phyloP scores from a whole-genome alignment of 2,888 invertebrate genomes.

The Sminthurinus aureus region DNA sequence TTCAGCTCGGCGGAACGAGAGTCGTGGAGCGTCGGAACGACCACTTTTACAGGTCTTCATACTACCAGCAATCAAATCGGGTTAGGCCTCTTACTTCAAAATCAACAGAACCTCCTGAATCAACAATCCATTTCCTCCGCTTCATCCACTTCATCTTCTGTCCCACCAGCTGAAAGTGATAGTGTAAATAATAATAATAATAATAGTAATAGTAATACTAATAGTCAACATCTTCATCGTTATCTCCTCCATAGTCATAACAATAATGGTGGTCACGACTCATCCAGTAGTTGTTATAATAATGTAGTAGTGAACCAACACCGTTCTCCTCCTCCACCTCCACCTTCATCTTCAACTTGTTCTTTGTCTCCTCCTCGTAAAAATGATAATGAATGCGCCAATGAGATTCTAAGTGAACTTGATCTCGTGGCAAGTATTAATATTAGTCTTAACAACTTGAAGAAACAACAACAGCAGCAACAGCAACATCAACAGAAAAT shows the following conservation, averaged over 20 bases:
- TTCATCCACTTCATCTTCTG: background rate
- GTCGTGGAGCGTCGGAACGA: slow-evolving; percentile 20
- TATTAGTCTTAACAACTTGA: slow-evolving; percentile 36
- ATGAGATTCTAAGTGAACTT: slow-evolving; percentile 54
- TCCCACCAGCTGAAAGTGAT: slow-evolving; percentile 44
- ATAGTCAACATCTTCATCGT: too few relatives aligned
- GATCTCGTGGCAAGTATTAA: slow-evolving; percentile 57
- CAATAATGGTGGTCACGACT: background rate
- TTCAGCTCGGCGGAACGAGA: slow-evolving; percentile 28
- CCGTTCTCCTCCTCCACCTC: too few relatives aligned
- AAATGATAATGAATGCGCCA: slow-evolving; percentile 33
- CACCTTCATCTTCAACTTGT: too few relatives aligned
- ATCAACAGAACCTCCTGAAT: background rate
- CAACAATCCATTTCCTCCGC: background rate
- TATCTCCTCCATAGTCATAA: slow-evolving; percentile 1
- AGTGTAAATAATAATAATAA: slow-evolving; percentile 51
- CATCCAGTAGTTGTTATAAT: background rate
- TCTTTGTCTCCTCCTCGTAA: background rate
- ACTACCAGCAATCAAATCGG: slow-evolving; percentile 20
- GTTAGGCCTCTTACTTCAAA: background rate
- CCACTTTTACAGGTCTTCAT: background rate
- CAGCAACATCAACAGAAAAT: slow-evolving; percentile 2
- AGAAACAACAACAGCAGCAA: slow-evolving; percentile 8
- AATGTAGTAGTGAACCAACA: background rate
- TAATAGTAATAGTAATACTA: slow-evolving; percentile 27